Conservation (phyloP, 2,797 vertebrate genomes). For the Perodicticus potto region DNA sequence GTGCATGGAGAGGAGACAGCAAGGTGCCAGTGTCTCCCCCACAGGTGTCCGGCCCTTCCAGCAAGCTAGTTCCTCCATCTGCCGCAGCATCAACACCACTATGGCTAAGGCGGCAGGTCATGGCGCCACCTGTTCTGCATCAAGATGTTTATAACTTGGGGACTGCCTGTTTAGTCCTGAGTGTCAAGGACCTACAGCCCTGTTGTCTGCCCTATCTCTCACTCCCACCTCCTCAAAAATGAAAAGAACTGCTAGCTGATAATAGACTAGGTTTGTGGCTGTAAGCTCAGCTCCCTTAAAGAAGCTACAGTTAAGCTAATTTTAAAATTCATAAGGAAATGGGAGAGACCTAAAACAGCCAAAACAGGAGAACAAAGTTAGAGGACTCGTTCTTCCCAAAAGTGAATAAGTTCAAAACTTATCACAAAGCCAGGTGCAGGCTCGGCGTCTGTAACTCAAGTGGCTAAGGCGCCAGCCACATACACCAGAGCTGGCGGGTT, state of each 20-base stretch:
- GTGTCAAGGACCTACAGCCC: background rate
- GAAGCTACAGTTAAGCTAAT: background rate
- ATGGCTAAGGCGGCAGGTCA: no score
- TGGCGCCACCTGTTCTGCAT: no score
- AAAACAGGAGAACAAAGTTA: background rate
- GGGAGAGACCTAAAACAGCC: background rate
- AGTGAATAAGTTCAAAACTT: background rate
- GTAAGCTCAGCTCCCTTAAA: background rate
- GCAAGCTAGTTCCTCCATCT: no score
- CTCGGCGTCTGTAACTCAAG: no score
- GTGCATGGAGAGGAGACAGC: no score
- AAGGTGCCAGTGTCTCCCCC: no score
- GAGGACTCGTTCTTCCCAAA: background rate
- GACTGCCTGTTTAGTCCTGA: background rate
- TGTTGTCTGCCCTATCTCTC: background rate
- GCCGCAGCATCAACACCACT: no score
- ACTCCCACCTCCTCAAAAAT: background rate
- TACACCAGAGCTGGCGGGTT: no score
- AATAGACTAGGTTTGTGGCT: background rate
- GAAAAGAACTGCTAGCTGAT: background rate
- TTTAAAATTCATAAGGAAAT: conserved; percentile 20
- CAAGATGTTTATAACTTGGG: no score
- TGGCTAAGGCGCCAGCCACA: no score
- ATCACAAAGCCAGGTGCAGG: background rate
- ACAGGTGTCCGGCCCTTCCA: no score